Evolutionary conservation across 2,888 invertebrate species (phyloP), one percentile per base, ranked within the genome.

Genomic region (Mythimna lalbum): DNA sequence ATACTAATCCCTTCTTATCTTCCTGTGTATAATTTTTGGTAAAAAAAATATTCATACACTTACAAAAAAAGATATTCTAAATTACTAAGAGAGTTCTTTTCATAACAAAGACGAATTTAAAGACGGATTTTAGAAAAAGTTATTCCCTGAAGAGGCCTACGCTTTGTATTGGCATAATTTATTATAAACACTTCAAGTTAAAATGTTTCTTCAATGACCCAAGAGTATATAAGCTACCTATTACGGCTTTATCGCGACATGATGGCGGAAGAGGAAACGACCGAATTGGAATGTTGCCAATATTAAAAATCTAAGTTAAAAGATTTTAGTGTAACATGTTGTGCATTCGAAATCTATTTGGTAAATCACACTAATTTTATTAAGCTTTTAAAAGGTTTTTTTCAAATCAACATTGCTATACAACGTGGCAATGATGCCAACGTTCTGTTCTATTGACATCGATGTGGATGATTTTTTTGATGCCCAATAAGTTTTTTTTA

Each of bases 251-350:
- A 55, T 56, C 55, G 27, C 7, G 9, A 36, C 27, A 27, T 5
- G 47, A 36, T 14, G 9, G 14, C 21, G 47, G 27, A 56, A 56
- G 27, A 49, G 47, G 36, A 69, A 68, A 47, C 36, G 9, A 21
- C 55, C n/a, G 4, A 36, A 69, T 31, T 57, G 49, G 36, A 69
- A 69, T 39, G 47, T 31, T 49, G 36, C 57, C 36, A 57, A 50
- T 50, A 57, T 49, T 31, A 55, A 55, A 55, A 7, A 31, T 31
- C 19, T 31, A 31, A 31, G 31, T 19, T 27, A 23, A 5, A 21
- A 52, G 12, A 50, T 21, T 50, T 21, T 10, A 1, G 4, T 50
- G 12, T 50, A 50, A 4, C 50, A 12, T 17, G 50, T 50, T 50
- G 21, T 21, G 21, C 21, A 50, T 50, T 50, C 10, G 12, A 12